phyloP scores from a whole-genome alignment of 1,140 invertebrate species.

The Subanguina moxae region DNA sequence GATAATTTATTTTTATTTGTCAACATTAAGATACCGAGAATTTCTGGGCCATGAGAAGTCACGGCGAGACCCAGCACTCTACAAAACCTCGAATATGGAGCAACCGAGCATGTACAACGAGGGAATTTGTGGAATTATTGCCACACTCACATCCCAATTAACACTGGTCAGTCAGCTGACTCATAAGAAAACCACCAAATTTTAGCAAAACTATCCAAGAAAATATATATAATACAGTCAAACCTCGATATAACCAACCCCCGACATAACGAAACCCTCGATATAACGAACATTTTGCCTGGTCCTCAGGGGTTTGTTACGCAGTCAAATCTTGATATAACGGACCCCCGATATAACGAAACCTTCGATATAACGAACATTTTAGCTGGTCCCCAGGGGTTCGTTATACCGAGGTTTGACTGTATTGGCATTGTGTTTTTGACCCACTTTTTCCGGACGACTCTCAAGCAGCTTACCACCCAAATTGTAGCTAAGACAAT shows the following conservation, averaged over 20 bases:
- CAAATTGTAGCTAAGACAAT: no score
- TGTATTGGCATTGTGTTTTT: no score
- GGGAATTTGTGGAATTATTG: slow-evolving; percentile 31
- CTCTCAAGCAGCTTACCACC: no score
- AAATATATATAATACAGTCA: slow-evolving; percentile 1
- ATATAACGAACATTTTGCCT: no score
- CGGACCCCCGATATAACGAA: no score
- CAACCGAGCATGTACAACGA: slow-evolving; percentile 28
- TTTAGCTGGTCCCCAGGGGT: no score
- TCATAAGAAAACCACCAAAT: no score
- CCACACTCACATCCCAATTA: slow-evolving; percentile 26
- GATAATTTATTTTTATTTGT: neutral
- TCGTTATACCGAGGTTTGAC: no score
- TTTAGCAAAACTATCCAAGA: neutral
- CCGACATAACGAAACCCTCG: neutral
- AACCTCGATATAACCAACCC: neutral
- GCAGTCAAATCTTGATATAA: no score
- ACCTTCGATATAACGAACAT: no score
- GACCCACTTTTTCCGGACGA: no score
- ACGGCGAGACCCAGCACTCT: slow-evolving; percentile 28
- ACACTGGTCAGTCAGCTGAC: slow-evolving; percentile 16
- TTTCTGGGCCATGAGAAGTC: slow-evolving; percentile 37
- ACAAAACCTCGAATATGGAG: slow-evolving; percentile 34
- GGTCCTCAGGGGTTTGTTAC: no score
- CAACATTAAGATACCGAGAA: slow-evolving; percentile 21